Evolutionary conservation across 2,888 invertebrate species (phyloP), one percentile per base, ranked within the genome.

Genomic region (Heliconius cydno): DNA sequence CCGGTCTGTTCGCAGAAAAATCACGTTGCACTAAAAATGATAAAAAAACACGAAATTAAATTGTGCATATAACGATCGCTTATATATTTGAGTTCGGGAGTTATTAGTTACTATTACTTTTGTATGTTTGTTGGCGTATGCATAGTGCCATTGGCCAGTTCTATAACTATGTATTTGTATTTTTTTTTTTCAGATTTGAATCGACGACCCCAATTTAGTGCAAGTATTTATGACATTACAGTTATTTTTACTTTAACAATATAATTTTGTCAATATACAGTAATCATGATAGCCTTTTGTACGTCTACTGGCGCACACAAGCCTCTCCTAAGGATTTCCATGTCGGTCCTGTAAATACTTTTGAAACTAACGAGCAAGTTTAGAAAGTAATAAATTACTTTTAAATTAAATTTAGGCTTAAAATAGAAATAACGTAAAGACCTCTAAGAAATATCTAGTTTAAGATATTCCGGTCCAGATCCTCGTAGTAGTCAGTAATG

Each of bases 401-500:
- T 52, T 19, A n/a, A 22, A n/a, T 60, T 10, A n/a, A 60, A 60
- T 12, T 60, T 60, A 60, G n/a, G n/a, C n/a, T 60, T 60, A n/a
- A 60, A 52, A 73, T n/a, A 12, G 34, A 10, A 34, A 38, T 25
- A 73, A 73, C 12, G 15, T 34, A 73, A 38, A 60, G 3, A 34
- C n/a, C 38, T 73, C 73, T 60, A n/a, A 34, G 60, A 60, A 73
- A 60, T 73, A 73, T 73, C 38, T 38, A 73, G 60, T 60, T 73
- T 38, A 73, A 73, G 73, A 60, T 60, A 38, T 60, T 73, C 34
- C 60, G 25, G 34, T 60, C 34, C 73, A 63, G 22, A 77, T 70
- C 60, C 22, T 25, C 66, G 52, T 46, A 46, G 46, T 75, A 75
- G 78, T 66, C 52, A 46, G 46, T 78, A 70, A 80, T 28, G 78